Evolutionary conservation across 2,888 invertebrate genomes (phyloP).

Genomic region (Theretra japonica): DNA sequence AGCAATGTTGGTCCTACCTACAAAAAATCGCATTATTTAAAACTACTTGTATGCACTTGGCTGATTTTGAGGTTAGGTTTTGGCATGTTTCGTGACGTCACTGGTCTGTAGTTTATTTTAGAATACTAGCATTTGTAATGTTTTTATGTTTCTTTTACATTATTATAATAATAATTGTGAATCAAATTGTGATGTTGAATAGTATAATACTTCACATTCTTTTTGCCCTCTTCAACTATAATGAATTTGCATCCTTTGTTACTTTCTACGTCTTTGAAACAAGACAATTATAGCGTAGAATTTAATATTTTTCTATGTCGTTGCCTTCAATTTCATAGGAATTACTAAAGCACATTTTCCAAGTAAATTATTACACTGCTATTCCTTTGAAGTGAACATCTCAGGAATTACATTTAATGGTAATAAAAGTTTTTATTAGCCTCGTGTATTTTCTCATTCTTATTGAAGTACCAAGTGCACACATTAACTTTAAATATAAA

Average conservation of each 20-base stretch:
- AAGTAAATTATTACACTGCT: not conserved
- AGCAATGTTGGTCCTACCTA: conserved; percentile 67
- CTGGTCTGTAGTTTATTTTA: not conserved
- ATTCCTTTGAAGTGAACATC: not conserved
- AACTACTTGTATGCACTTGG: conserved; percentile 31
- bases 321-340: not conserved
- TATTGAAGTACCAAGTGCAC: conserved; percentile 24
- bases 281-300: not conserved
- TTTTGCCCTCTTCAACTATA: not conserved
- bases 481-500: conserved; percentile 52
- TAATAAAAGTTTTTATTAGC: not conserved
- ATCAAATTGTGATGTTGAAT: too few species aligned
- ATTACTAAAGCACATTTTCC: not conserved
- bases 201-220: not conserved
- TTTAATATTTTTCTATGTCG: not conserved
- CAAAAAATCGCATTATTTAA: conserved; percentile 45
- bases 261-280: not conserved
- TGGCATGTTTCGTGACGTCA: not conserved
- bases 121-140: too few species aligned
- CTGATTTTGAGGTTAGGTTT: conserved; percentile 33
- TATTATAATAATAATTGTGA: too few species aligned
- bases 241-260: not conserved
- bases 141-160: too few species aligned
- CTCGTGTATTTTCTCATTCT: not conserved
- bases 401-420: not conserved